A percentile compares a stretch with the other conserved stretches of the same genome.
phyloP scores from a whole-genome alignment of 2,888 invertebrate species.

The Cylloceria caligata region DNA sequence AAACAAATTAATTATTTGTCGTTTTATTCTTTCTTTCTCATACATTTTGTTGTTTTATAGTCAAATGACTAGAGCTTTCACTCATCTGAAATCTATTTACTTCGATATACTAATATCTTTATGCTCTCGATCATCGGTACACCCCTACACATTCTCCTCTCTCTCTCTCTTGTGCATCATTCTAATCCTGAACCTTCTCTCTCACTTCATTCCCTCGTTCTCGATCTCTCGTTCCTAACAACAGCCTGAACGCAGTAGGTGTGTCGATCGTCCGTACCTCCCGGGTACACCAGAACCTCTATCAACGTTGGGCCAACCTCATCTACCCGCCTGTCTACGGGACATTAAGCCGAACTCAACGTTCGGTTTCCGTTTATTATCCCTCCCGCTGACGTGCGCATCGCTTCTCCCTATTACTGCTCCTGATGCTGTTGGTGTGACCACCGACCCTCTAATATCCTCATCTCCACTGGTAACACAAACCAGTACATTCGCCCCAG shows the following conservation, averaged over 20 bases:
- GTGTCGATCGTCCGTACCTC: conserved; percentile 71
- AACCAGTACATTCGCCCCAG: background rate
- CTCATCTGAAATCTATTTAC: background rate
- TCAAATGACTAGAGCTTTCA: background rate
- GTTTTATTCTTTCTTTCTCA: too few relatives aligned
- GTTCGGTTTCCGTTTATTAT: conserved; percentile 78
- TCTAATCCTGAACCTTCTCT: conserved; percentile 19
- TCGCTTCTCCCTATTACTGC: conserved; percentile 15
- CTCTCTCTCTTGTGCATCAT: too few relatives aligned
- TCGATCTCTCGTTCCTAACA: conserved; percentile 13
- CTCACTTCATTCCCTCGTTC: conserved; percentile 36
- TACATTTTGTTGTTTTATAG: too few relatives aligned
- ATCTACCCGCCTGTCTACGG: conserved; percentile 80
- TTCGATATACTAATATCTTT: background rate
- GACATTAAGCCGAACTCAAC: conserved; percentile 81
- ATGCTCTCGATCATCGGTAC: conserved; percentile 26
- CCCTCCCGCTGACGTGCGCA: conserved; percentile 43
- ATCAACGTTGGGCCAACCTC: conserved; percentile 82
- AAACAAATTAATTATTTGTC: too few relatives aligned
- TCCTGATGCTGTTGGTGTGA: conserved; percentile 19
- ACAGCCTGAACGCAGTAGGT: conserved; percentile 13
- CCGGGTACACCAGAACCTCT: conserved; percentile 72
- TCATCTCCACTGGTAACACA: conserved; percentile 27
- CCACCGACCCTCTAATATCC: conserved; percentile 26
- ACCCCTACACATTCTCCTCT: conserved; percentile 14